Evolutionary conservation across 1,140 invertebrate species (phyloP).

Genomic region (Drosophila elegans): DNA sequence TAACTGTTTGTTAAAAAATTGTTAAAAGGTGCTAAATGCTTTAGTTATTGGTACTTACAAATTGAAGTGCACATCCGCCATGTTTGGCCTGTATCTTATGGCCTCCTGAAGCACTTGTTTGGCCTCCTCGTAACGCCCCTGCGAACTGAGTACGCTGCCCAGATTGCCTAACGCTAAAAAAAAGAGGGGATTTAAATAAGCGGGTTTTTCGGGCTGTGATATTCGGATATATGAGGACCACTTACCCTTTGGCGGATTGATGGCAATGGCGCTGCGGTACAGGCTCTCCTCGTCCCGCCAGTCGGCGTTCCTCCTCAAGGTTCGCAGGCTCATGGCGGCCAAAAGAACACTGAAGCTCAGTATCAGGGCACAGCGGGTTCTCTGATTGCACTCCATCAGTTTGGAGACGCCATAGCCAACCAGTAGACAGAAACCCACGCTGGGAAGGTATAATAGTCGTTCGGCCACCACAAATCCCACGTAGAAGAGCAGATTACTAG

Average conservation of each 20-base stretch:
- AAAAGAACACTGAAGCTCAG: slow-evolving; percentile 87
- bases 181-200: slow-evolving; percentile 12
- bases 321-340: slow-evolving; percentile 90
- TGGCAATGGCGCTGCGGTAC: slow-evolving; percentile 94
- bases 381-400: slow-evolving; percentile 72
- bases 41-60: slow-evolving; percentile 91
- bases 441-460: slow-evolving; percentile 97
- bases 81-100: slow-evolving; percentile 94
- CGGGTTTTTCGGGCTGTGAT: neutral
- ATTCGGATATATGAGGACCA: neutral
- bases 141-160: slow-evolving; percentile 94
- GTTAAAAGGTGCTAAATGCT: slow-evolving; percentile 18
- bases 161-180: slow-evolving; percentile 95
- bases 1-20: neutral
- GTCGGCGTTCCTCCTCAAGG: slow-evolving; percentile 93
- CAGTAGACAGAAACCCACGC: slow-evolving; percentile 96
- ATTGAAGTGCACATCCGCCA: slow-evolving; percentile 99
- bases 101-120: slow-evolving; percentile 95
- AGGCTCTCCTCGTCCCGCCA: slow-evolving; percentile 97
- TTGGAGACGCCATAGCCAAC: slow-evolving; percentile 90
- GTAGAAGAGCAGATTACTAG: slow-evolving; percentile 97
- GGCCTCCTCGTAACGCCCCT: slow-evolving; percentile 93
- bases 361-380: slow-evolving; percentile 85
- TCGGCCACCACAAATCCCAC: slow-evolving; percentile 99
- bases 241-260: slow-evolving; percentile 99